phyloP scores from a whole-genome alignment of 2,797 vertebrate genomes.

The Eidolon dupreanum region DNA sequence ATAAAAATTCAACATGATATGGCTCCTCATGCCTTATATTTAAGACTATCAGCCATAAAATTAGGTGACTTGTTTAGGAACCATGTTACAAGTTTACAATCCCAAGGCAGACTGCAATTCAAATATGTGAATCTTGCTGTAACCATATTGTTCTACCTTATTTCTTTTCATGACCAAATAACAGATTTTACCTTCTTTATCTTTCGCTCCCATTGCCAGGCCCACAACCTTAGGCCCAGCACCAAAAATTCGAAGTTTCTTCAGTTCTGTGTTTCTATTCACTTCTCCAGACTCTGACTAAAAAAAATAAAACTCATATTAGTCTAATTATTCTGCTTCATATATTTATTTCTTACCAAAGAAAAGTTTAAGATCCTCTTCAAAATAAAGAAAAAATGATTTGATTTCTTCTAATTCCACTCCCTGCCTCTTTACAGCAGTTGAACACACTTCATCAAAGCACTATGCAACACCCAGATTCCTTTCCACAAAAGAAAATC shows the following conservation, averaged over 20 bases:
- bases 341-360: neutral
- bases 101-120: neutral
- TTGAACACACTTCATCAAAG: neutral
- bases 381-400: constrained; percentile 14
- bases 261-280: constrained; percentile 95
- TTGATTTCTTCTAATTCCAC: neutral
- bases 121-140: neutral
- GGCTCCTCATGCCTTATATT: constrained; percentile 3
- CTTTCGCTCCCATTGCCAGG: constrained; percentile 90
- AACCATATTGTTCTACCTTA: neutral
- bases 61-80: neutral
- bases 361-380: neutral
- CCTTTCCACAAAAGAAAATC: constrained; percentile 41
- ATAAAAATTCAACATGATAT: constrained; percentile 43
- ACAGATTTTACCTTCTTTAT: constrained; percentile 87
- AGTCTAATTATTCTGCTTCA: constrained; percentile 59
- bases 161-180: constrained; percentile 42
- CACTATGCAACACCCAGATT: neutral
- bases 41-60: constrained; percentile 3
- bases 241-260: constrained; percentile 94
- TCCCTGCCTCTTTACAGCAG: neutral
- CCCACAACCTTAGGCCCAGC: constrained; percentile 95
- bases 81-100: neutral
- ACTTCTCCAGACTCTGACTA: constrained; percentile 86
- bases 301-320: constrained; percentile 68